A percentile compares a stretch with the other conserved stretches of the same genome.
phyloP scores from a whole-genome alignment of 1,140 invertebrate genomes.

The Magallana ariakensis region DNA sequence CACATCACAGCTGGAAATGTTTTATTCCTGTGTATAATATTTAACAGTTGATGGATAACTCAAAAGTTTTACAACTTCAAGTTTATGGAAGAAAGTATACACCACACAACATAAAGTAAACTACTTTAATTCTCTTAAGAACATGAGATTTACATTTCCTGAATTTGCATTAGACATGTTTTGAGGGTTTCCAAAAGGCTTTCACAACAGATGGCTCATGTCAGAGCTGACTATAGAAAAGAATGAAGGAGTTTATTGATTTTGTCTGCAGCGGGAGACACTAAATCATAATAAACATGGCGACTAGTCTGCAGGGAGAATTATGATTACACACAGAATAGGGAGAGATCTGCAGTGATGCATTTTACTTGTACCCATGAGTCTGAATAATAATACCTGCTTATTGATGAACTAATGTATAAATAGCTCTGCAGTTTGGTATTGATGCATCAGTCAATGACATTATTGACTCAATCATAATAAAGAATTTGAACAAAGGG shows the following conservation, averaged over 20 bases:
- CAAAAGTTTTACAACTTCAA: too few relatives aligned
- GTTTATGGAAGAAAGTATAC: too few relatives aligned
- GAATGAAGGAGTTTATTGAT: constrained; percentile 14
- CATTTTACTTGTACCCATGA: not conserved
- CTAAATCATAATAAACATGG: constrained; percentile 1
- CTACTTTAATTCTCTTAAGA: constrained; percentile 23
- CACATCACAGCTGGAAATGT: constrained; percentile 1
- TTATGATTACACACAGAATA: not conserved
- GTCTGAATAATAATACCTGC: too few relatives aligned
- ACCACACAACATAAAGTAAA: not conserved
- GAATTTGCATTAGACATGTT: constrained; percentile 1
- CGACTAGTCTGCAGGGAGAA: not conserved
- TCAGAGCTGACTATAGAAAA: not conserved
- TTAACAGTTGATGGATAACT: too few relatives aligned
- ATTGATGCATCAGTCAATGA: too few relatives aligned
- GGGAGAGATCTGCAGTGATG: not conserved
- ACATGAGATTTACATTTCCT: not conserved
- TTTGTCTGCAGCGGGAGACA: constrained; percentile 25
- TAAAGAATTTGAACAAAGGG: too few relatives aligned
- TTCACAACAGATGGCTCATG: not conserved
- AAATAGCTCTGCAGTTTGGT: too few relatives aligned
- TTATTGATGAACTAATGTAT: too few relatives aligned
- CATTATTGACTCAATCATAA: too few relatives aligned
- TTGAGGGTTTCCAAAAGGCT: not conserved
- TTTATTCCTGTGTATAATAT: not conserved